phyloP scores from a whole-genome alignment of 2,888 invertebrate genomes.

The Epinotia nisella region DNA sequence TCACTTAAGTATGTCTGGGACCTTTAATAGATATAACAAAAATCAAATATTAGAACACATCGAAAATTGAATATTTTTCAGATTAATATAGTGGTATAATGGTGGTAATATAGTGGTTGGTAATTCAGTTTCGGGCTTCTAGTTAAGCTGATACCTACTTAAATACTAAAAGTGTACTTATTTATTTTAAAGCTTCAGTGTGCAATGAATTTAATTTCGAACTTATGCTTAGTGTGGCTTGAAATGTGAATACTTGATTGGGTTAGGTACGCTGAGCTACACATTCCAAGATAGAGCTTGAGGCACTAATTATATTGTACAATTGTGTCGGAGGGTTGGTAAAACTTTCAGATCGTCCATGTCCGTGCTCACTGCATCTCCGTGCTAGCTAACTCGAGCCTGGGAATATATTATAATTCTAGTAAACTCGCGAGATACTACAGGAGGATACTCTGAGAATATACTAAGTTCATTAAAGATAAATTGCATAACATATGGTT shows the following conservation, averaged over 20 bases:
- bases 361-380: background rate
- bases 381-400: background rate
- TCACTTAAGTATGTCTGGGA: background rate
- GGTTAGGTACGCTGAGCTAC: background rate
- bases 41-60: background rate
- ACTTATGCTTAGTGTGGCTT: background rate
- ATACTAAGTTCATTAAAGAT: too few species aligned
- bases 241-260: background rate
- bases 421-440: background rate
- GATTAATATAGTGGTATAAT: too few species aligned
- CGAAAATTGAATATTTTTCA: too few species aligned
- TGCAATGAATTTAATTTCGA: background rate
- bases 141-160: background rate
- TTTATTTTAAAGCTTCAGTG: background rate
- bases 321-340: conserved; percentile 3
- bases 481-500: too few species aligned
- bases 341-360: conserved; percentile 3
- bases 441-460: too few species aligned
- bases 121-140: background rate
- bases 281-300: background rate
- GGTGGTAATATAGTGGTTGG: too few species aligned
- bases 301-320: conserved; percentile 21
- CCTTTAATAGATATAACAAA: background rate
- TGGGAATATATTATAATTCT: background rate
- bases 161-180: too few species aligned